Conservation (phyloP, 30 jellyfish, hydroid and myxozoan genomes). For the Chironex yamaguchii region DNA sequence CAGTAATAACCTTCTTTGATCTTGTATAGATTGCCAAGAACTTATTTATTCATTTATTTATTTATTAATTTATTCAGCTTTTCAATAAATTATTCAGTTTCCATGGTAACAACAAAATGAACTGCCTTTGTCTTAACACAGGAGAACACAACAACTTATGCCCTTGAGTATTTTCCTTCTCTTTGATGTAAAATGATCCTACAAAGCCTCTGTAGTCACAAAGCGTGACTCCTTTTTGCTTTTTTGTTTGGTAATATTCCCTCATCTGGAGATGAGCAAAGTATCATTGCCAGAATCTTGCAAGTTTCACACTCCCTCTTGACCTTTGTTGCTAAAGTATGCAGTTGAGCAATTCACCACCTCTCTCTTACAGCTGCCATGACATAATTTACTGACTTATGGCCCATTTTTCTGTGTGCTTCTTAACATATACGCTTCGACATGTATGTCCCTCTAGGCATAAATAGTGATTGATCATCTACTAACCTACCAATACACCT, state of each 20-base stretch:
- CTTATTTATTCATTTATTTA: no score
- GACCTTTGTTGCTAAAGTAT: background rate
- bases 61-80: slow-evolving; percentile 36
- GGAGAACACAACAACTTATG: slow-evolving; percentile 18
- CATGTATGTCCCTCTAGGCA: background rate
- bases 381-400: slow-evolving; percentile 14
- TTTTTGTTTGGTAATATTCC: slow-evolving; percentile 34
- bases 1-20: slow-evolving; percentile 56
- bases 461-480: background rate
- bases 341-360: slow-evolving; percentile 31
- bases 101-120: slow-evolving; percentile 22
- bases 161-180: background rate
- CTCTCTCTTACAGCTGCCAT: slow-evolving; percentile 54
- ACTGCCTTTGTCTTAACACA: slow-evolving; percentile 29
- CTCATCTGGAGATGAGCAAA: slow-evolving; percentile 18
- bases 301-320: slow-evolving; percentile 44
- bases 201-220: slow-evolving; percentile 49
- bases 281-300: slow-evolving; percentile 44
- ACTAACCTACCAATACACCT: slow-evolving; percentile 22
- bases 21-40: slow-evolving; percentile 34
- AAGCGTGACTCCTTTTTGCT: slow-evolving; percentile 22
- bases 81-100: slow-evolving; percentile 38
- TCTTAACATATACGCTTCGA: background rate
- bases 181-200: no score
- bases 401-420: slow-evolving; percentile 25